A percentile compares a stretch with the other conserved stretches of the same genome.
phyloP scores from a whole-genome alignment of 92 coral and sea anemone species.

The Porites lobata region DNA sequence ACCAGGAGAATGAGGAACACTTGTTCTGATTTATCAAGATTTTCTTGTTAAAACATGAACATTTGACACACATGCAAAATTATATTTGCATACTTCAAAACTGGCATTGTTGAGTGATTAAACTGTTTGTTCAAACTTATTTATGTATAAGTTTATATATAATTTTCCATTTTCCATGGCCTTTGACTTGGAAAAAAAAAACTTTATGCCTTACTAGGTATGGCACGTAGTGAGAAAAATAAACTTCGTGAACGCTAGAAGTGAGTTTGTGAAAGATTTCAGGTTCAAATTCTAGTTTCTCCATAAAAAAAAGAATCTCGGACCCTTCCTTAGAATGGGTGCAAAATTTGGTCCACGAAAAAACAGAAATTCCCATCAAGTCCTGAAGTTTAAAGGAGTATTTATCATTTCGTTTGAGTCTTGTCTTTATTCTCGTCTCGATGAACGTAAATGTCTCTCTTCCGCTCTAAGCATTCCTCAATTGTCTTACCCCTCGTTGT shows the following conservation, averaged over 20 bases:
- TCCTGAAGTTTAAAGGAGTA: conserved; percentile 36
- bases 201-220: too few species aligned
- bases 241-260: too few species aligned
- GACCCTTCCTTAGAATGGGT: not conserved
- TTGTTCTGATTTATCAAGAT: not conserved
- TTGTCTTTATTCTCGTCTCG: not conserved
- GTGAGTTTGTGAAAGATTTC: too few species aligned
- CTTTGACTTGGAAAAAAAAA: too few species aligned
- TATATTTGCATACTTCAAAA: not conserved
- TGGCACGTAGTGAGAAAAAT: too few species aligned
- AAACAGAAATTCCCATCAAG: conserved; percentile 34
- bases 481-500: conserved; percentile 34
- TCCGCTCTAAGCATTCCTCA: conserved; percentile 42
- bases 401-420: conserved; percentile 32
- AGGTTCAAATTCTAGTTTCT: too few species aligned
- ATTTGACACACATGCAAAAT: too few species aligned
- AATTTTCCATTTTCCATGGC: too few species aligned
- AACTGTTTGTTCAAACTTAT: conserved; percentile 1
- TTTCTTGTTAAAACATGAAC: conserved; percentile 12
- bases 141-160: not conserved
- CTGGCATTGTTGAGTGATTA: not conserved
- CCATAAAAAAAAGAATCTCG: too few species aligned
- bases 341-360: conserved; percentile 40
- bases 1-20: conserved; percentile 53
- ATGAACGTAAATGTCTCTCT: conserved; percentile 7